Base-by-base conservation (phyloP, 2,797 vertebrate genomes). In the Channa striata region DNA sequence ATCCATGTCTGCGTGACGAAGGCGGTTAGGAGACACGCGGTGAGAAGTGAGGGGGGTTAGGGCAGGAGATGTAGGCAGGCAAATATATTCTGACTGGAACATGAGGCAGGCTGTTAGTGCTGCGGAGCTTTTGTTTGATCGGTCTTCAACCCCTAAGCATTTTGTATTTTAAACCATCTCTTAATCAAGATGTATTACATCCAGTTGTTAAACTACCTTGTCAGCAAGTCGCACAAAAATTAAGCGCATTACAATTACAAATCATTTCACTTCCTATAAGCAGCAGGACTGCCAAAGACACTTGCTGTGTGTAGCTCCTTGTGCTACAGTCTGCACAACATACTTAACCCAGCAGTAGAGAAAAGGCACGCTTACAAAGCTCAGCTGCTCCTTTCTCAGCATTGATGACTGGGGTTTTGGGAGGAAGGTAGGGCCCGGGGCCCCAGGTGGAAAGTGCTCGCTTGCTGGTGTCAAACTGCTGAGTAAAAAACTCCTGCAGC, bases 381-480 rank as follows among this genome's bases (percentile, higher is more conserved):
- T 99, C 97, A 0, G 95, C 91, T 0, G 95, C 92, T 75, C 93
- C 97, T 86, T 95, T 98, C 69, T 99, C 97, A 0, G 94, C 17
- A 76, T 93, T 97, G 90, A 94, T 94, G 48, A 96, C 89, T 2
- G 96, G 90, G 9, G 95, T 95, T 91, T 97, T 99, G 1, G 97
- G 97, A 76, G 97, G 98, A 48, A 97, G 90, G 62, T 99, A 99
- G 66, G 96, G 95, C 46, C 97, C 97, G 0, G 98, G 98, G 12
- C 98, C 97, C 98, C 98, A 99, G 0, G 97, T 99, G 71, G 98
- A 99, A 42, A 99, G 88, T 42, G 97, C 98, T 64, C 98, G 90
- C 87, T 99, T 99, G 95, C 98, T 99, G 72, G 98, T 99, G 88
- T 99, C 98, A 77, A 99, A 99, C 85, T 99, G 98, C 81, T 99